Evolutionary conservation across 2,797 vertebrate species (phyloP), one percentile per base, ranked within the genome.

Genomic region (Ctenochaetus hawaiiensis): DNA sequence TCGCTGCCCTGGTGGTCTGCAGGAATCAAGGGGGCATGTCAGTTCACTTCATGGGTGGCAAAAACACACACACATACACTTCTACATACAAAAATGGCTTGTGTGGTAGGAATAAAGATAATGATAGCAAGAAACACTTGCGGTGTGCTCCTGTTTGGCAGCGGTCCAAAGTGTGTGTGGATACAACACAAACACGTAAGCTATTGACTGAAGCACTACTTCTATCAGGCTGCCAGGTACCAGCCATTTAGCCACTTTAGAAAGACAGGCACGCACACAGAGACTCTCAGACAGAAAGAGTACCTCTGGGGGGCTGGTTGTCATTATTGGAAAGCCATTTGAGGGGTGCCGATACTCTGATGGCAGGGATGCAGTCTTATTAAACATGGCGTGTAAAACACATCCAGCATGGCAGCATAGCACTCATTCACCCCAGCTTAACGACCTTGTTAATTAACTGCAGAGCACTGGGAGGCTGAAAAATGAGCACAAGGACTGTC

Each of bases 311-410:
- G 82, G 83, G 80, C 67, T 17, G 72, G 57, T 82, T 77, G 82
- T 91, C 90, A 85, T 93, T 92, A 92, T 90, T 79, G 91, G 86
- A 91, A 93, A 91, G 85, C 79, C 87, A 91, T 93, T 91, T 88
- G 75, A 89, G 75, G 68, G 51, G 66, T 90, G 90, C 83, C 86
- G 45, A 92, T 89, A 87, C 53, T 69, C 64, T 69, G 82, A 81
- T 47, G 57, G 83, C 18, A 12, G 59, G 72, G 82, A 88, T 41
- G 61, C 78, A 13, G 82, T 73, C 78, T 90, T 91, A 90, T 92
- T 91, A 91, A 91, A 88, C 81, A 80, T 57, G 74, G 67, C 14
- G 60, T 88, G 87, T 88, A 83, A 82, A 86, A 84, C 77, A 82
- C 77, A 78, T 90, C 68, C 58, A 75, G 62, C 82, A 72, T 69